Evolutionary conservation across 2,888 invertebrate genomes (phyloP), one percentile per base, ranked within the genome.

Genomic region (Protonemura montana): DNA sequence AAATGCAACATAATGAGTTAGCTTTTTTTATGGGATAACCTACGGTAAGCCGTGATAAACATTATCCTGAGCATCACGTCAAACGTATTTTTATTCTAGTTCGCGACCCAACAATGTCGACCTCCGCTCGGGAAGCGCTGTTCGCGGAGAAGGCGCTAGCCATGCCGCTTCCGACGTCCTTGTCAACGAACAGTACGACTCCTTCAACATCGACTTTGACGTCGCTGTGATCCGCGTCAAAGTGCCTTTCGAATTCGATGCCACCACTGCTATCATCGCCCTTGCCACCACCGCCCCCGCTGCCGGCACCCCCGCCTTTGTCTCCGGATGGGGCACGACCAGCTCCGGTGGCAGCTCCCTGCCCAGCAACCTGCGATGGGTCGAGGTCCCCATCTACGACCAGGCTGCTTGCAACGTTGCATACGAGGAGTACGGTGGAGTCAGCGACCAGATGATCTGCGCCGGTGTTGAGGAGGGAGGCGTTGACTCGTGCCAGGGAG

Each of bases 391-490:
- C 28, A 30, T 81, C 81, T 81, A 81, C 81, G 81, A 81, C 81
- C 81, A 81, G 21, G 29, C 28, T 3, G 81, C 28, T 21, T 81
- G 81, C 29, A 30, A 81, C 29, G 28, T n/a, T 13, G 81, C 28
- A 13, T 81, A 81, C 81, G 28, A 27, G 29, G 21, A 81, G 30
- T n/a, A n/a, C 29, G 81, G 81, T 21, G 81, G 81, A 29, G 81
- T 81, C 29, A 86, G 82, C 3, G 41, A n/a, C 41, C 81, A 25
- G 0, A 94, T 95, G 93, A 90, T 94, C 0, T 95, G 95, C 89
- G 95, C 95, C 30, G 95, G 94, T 0, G 91, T 90, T 0, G 89
- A 91, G 2, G 90, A 92, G 87, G 94, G 94, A 3, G 94, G 93
- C 10, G 92, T 87, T 88, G 29, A 91, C 80, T 89, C 90, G 0